phyloP scores from a whole-genome alignment of 2,888 invertebrate genomes.

The Acleris emargana region DNA sequence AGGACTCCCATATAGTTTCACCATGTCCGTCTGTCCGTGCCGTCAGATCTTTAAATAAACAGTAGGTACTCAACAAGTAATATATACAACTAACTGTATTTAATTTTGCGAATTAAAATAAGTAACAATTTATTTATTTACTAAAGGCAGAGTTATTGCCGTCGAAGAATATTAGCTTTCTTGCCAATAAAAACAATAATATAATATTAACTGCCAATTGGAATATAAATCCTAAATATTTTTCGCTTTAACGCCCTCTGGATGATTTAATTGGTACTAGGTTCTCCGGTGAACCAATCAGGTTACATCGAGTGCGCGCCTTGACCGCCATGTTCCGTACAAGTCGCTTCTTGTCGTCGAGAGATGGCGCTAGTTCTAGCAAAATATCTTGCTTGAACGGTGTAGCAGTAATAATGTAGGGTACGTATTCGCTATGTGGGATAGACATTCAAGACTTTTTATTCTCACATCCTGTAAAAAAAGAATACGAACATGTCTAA shows the following conservation, averaged over 20 bases:
- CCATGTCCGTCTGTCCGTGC: not conserved
- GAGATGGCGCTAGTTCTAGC: conserved; percentile 83
- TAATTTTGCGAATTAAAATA: too few relatives aligned
- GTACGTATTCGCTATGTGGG: conserved; percentile 85
- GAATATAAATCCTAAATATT: not conserved
- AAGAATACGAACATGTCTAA: too few relatives aligned
- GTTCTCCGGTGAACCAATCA: conserved; percentile 84
- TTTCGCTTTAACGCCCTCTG: not conserved
- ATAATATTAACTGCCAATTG: too few relatives aligned
- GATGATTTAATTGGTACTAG: conserved; percentile 52
- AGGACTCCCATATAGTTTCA: too few relatives aligned
- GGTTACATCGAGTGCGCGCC: conserved; percentile 90
- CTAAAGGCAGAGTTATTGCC: too few relatives aligned
- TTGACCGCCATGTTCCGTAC: conserved; percentile 91
- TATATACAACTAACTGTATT: too few relatives aligned
- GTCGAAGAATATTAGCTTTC: too few relatives aligned
- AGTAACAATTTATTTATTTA: too few relatives aligned
- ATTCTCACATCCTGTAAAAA: conserved; percentile 90
- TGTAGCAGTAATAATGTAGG: conserved; percentile 85
- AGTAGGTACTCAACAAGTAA: too few relatives aligned
- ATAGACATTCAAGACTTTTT: conserved; percentile 88
- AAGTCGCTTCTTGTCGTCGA: conserved; percentile 94
- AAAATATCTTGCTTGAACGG: conserved; percentile 87
- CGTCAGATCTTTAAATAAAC: conserved; percentile 11
- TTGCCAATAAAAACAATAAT: too few relatives aligned